Base-by-base conservation (phyloP, 1,140 invertebrate genomes). In the Tribolium madens region DNA sequence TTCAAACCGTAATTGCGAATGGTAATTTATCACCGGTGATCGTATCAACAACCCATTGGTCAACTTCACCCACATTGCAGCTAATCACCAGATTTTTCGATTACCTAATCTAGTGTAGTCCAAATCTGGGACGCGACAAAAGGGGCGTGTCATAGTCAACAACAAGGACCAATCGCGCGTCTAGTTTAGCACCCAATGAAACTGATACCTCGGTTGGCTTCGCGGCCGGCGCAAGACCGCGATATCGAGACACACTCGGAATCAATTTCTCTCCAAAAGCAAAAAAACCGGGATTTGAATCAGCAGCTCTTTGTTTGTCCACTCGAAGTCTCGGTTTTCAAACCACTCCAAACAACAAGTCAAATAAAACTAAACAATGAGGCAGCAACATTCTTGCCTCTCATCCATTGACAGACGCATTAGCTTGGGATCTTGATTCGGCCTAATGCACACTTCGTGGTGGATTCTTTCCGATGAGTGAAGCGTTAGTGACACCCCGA, bases 151-250 rank as follows among this genome's bases (percentile, higher is more conserved):
- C 76, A 31, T 52, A 60, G 10, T 71, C 50, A 73, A 68, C 57
- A 53, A 50, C 72, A 70, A 70, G 71, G 50, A 75, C 80, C 80
- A 81, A 81, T 81, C 68, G 57, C 50, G 33, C 14, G 42, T 46
- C 47, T 50, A 64, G 74, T 73, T 73, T 57, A 64, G 76, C 53
- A 69, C 80, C 80, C 76, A 80, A 78, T 81, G 80, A 80, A 81
- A 81, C 76, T 81, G 80, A 81, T 81, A 81, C 80, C 79, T 78
- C 33, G 72, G 80, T 80, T 80, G 80, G 80, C 74, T 57, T 76
- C 42, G 76, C 76, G 76, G 48, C 53, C 31, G 31, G 71, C 71
- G 71, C 71, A 73, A 52, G 50, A 73, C 47, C 46, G 42, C 42
- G 13, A 68, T 36, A 68, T n/a, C 18, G 42, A n/a, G n/a, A 71